Evolutionary conservation across 2,797 vertebrate genomes (phyloP).

Genomic region (Vultur gryphus): DNA sequence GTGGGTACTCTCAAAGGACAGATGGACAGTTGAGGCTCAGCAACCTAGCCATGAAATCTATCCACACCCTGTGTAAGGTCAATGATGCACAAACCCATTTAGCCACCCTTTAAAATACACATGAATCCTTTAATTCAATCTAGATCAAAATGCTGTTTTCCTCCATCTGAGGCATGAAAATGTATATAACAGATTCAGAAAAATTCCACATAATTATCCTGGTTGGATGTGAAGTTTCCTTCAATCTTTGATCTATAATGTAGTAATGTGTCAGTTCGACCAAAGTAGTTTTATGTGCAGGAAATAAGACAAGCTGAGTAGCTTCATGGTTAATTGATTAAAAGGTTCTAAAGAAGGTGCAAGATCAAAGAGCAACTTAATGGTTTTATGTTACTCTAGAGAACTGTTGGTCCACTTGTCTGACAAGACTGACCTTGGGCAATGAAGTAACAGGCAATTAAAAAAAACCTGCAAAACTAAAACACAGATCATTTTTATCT

Average conservation of each 20-base stretch:
- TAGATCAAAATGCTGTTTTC: slow-evolving; percentile 9
- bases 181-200: slow-evolving; percentile 32
- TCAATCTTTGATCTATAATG: slow-evolving; percentile 80
- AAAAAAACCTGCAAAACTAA: slow-evolving; percentile 36
- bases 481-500: slow-evolving; percentile 61
- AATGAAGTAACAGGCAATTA: slow-evolving; percentile 64
- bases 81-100: neutral
- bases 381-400: slow-evolving; percentile 76
- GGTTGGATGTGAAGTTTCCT: slow-evolving; percentile 59
- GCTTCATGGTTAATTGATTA: slow-evolving; percentile 86
- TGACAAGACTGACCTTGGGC: slow-evolving; percentile 74
- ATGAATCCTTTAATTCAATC: slow-evolving; percentile 15
- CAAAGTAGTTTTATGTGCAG: slow-evolving; percentile 75
- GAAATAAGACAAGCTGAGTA: slow-evolving; percentile 71
- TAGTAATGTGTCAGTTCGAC: slow-evolving; percentile 70
- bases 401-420: slow-evolving; percentile 60
- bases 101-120: slow-evolving; percentile 9
- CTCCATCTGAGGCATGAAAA: slow-evolving; percentile 35
- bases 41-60: neutral
- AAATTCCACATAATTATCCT: slow-evolving; percentile 65
- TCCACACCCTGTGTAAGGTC: neutral
- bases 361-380: slow-evolving; percentile 78
- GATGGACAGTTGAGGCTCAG: neutral
- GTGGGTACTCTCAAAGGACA: neutral
- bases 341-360: slow-evolving; percentile 78